Percentiles rank a stretch among this genome's conserved stretches.
These are phyloP conservation scores for Tretioscincus oriximinensis DNA, from an alignment of 2,113 vertebrate species.

Conservation along the genomic window DNA sequence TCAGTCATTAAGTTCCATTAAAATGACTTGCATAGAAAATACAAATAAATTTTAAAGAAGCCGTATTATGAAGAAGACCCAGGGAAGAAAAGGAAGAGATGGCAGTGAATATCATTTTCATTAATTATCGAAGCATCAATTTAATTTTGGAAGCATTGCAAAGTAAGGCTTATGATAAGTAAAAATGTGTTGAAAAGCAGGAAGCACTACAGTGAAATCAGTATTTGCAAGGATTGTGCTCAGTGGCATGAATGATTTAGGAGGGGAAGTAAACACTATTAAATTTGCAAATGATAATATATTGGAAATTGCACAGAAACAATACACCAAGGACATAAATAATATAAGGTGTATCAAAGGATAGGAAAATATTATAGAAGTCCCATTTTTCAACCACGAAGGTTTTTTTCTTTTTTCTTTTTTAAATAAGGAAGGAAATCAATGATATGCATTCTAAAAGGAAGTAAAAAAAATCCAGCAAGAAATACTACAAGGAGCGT, in stretches of 20 bases:
- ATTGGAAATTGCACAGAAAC: constrained; percentile 8
- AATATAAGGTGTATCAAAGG: constrained; percentile 7
- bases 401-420: not conserved
- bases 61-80: no score
- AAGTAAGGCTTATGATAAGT: constrained; percentile 10
- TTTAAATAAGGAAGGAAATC: not conserved
- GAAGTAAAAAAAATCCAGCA: not conserved
- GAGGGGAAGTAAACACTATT: constrained; percentile 10
- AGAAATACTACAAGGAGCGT: not conserved
- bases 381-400: constrained; percentile 9
- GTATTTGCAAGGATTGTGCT: not conserved
- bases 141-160: constrained; percentile 23
- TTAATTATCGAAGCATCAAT: constrained; percentile 5
- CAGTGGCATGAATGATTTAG: constrained; percentile 19
- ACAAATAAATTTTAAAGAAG: no score
- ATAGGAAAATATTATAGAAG: not conserved
- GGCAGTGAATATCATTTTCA: not conserved
- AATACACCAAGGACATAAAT: constrained; percentile 10
- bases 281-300: constrained; percentile 31
- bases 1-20: not conserved
- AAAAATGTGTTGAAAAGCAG: not conserved
- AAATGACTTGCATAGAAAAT: not conserved
- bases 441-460: not conserved
- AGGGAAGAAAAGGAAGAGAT: not conserved
- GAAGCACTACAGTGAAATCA: not conserved